A percentile compares a stretch with the other conserved stretches of the same genome.
Conservation (phyloP, 1,140 invertebrate genomes). For the Achroia grisella region DNA sequence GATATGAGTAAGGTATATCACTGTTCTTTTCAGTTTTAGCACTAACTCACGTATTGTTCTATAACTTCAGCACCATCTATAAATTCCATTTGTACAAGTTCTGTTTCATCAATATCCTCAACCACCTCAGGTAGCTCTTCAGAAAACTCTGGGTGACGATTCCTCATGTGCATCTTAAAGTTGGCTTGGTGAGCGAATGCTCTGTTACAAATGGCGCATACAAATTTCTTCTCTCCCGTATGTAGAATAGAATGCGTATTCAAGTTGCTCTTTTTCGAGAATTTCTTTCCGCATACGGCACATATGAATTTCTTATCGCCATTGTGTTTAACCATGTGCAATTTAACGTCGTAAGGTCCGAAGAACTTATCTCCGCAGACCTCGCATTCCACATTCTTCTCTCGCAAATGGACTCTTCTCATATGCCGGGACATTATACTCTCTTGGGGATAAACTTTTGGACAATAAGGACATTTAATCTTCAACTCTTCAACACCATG, state of each 20-base stretch:
- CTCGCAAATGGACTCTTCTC: slow-evolving; percentile 53
- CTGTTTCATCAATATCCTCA: slow-evolving; percentile 27
- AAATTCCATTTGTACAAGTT: slow-evolving; percentile 37
- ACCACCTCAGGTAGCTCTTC: slow-evolving; percentile 12
- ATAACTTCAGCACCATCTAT: slow-evolving; percentile 29
- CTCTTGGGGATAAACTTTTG: slow-evolving; percentile 53
- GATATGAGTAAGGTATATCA: no score
- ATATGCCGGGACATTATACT: slow-evolving; percentile 63
- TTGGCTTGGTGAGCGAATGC: slow-evolving; percentile 59
- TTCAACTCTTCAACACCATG: slow-evolving; percentile 56
- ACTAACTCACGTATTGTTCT: slow-evolving; percentile 15
- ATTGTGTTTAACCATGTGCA: slow-evolving; percentile 81
- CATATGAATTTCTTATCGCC: slow-evolving; percentile 77
- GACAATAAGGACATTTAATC: slow-evolving; percentile 56
- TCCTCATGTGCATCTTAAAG: slow-evolving; percentile 43
- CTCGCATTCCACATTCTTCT: slow-evolving; percentile 63
- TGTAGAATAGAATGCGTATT: slow-evolving; percentile 74
- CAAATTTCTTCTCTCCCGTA: slow-evolving; percentile 72
- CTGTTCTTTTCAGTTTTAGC: not conserved
- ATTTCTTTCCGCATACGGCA: slow-evolving; percentile 75
- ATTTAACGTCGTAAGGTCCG: slow-evolving; percentile 80
- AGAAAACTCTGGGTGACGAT: slow-evolving; percentile 26
- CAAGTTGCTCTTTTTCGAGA: slow-evolving; percentile 74
- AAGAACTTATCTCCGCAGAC: slow-evolving; percentile 78
- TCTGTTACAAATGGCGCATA: slow-evolving; percentile 71